A percentile compares a stretch with the other conserved stretches of the same genome.
phyloP scores from a whole-genome alignment of 2,113 vertebrate species.

The Hymenochirus boettgeri region DNA sequence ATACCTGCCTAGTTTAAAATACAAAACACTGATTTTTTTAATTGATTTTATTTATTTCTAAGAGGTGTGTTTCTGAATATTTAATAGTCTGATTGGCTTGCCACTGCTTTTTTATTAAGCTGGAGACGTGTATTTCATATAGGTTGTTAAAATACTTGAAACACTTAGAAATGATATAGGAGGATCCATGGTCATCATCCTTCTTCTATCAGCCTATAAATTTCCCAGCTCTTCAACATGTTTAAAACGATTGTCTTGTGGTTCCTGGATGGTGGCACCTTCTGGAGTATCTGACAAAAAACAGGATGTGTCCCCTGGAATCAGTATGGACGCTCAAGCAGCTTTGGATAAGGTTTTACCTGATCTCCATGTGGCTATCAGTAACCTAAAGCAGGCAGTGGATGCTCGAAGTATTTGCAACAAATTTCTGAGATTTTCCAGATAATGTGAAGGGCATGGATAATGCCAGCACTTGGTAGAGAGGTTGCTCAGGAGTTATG shows the following conservation, averaged over 20 bases:
- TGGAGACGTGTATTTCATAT: too few species aligned
- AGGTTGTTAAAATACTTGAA: too few species aligned
- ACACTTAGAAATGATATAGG: too few species aligned
- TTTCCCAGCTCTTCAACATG: slow-evolving; percentile 77
- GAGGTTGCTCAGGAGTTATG: slow-evolving; percentile 89
- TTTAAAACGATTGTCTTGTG: slow-evolving; percentile 67
- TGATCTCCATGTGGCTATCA: slow-evolving; percentile 68
- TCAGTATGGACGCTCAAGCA: slow-evolving; percentile 65
- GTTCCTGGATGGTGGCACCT: slow-evolving; percentile 68
- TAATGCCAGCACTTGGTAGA: slow-evolving; percentile 78
- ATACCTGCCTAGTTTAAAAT: too few species aligned
- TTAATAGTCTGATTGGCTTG: too few species aligned
- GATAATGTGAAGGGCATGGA: slow-evolving; percentile 91
- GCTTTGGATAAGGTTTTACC: slow-evolving; percentile 74
- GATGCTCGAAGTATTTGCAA: slow-evolving; percentile 58
- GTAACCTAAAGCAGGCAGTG: slow-evolving; percentile 58
- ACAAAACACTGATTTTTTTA: too few species aligned
- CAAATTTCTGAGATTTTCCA: slow-evolving; percentile 75
- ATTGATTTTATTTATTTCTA: too few species aligned
- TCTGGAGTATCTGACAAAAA: slow-evolving; percentile 40
- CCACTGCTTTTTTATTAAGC: too few species aligned
- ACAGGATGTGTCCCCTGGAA: slow-evolving; percentile 72
- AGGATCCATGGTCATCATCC: slow-evolving; percentile 71
- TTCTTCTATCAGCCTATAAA: slow-evolving; percentile 72
- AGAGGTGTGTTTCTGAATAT: too few species aligned